Evolutionary conservation across 2,888 invertebrate genomes (phyloP).

Genomic region (Sepiola atlantica): DNA sequence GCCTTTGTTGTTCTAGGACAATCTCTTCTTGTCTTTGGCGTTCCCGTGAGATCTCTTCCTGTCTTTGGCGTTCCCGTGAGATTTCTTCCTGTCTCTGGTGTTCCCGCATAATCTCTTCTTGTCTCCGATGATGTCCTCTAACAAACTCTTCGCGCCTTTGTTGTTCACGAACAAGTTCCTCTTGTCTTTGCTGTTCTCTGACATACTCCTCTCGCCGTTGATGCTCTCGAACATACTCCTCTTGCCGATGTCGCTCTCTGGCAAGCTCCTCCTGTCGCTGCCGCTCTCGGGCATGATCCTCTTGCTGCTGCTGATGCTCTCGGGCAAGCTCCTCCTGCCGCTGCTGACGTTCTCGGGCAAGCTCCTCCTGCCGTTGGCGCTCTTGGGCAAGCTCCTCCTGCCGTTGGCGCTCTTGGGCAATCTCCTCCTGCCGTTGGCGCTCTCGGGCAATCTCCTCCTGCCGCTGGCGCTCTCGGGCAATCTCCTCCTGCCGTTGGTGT

Average conservation of each 20-base stretch:
- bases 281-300: neutral
- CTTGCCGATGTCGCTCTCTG: neutral
- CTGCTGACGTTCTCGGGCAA: neutral
- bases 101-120: constrained; percentile 7
- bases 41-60: neutral
- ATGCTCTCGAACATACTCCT: neutral
- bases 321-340: constrained; percentile 32
- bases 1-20: neutral
- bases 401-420: neutral
- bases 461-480: neutral
- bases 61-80: neutral
- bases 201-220: neutral
- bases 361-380: neutral
- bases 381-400: neutral
- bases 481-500: neutral
- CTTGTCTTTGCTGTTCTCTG: neutral
- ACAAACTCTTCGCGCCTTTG: neutral
- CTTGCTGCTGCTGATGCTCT: neutral
- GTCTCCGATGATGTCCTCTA: neutral
- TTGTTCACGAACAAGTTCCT: neutral
- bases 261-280: neutral
- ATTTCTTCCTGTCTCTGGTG: neutral
- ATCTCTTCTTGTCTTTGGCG: neutral
- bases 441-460: neutral
- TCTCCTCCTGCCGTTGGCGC: neutral